A percentile compares a stretch with the other conserved stretches of the same genome.
These are phyloP conservation scores for Lepidurus arcticus DNA, from an alignment of 1,140 invertebrate species.

Conservation along the genomic window DNA sequence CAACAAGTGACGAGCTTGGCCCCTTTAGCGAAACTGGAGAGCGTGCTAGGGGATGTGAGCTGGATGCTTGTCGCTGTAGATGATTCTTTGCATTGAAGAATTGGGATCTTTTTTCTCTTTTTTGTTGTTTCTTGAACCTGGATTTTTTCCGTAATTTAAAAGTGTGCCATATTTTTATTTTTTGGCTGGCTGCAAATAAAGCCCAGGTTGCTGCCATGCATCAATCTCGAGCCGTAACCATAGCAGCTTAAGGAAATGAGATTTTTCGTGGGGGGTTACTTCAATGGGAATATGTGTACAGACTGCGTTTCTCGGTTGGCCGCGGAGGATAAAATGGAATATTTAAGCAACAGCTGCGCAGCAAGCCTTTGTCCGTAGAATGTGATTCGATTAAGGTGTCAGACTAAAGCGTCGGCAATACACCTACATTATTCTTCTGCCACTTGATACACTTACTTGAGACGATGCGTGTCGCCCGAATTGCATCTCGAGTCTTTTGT, in stretches of 20 bases:
- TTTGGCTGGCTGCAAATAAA: too few species aligned
- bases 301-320: neutral
- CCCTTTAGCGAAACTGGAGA: neutral
- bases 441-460: neutral
- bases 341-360: constrained; percentile 10
- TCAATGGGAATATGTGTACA: neutral
- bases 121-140: neutral
- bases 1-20: neutral
- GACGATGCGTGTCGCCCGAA: neutral
- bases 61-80: neutral
- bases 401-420: neutral
- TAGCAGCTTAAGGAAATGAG: constrained; percentile 2
- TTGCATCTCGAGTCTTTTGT: neutral
- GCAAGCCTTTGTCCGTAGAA: neutral
- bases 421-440: neutral
- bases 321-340: neutral
- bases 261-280: neutral
- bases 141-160: neutral
- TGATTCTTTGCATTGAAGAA: too few species aligned
- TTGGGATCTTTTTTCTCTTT: neutral
- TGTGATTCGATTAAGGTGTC: constrained; percentile 16
- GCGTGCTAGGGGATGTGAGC: neutral
- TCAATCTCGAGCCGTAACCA: constrained; percentile 5
- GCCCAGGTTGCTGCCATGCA: neutral
- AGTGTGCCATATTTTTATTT: too few species aligned